Evolutionary conservation across 2,888 invertebrate genomes (phyloP), one percentile per base, ranked within the genome.

Genomic region (Gandaritis pyraliata): DNA sequence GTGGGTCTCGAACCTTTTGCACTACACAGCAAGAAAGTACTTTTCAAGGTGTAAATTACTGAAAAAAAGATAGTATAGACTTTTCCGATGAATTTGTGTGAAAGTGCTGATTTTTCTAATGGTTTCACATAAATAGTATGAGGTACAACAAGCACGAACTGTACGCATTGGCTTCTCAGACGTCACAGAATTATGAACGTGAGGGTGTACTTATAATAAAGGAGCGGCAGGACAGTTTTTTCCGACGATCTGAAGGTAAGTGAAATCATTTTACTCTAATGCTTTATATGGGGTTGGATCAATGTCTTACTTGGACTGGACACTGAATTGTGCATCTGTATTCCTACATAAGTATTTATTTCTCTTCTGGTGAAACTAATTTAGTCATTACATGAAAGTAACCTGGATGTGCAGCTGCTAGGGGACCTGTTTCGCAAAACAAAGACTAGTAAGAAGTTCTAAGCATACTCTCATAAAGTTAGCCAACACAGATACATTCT

Each of bases 111-210:
- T 29, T 41, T 46, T 57, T 10, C 10, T 16, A 49, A 7, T 39
- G 15, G 45, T 46, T 41, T 18, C 33, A 46, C 55, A 41, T 39
- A 29, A 51, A 63, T 58, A 64, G 18, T 64, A 64, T 64, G 98
- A 94, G 98, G 87, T 98, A 96, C 88, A 98, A 98, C 87, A 96
- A 96, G 86, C 96, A 96, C 84, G 98, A 98, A 88, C 90, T 98
- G 77, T 93, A 95, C 71, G 95, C 96, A 58, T 90, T 98, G 85
- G 98, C 98, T 65, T 95, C 96, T 59, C 97, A 98, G 88, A 96
- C 96, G 46, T 95, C 96, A 10, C 96, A 96, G 74, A 96, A 96
- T 86, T 98, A 97, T 85, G 98, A 98, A 85, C 97, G 97, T 79
- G 98, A 98, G 92, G 98, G 98, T 60, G 94, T 96, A 68, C 92